These are phyloP conservation scores for Neodontobutis hainanensis DNA, from an alignment of 2,113 vertebrate genomes.

Conservation along the genomic window DNA sequence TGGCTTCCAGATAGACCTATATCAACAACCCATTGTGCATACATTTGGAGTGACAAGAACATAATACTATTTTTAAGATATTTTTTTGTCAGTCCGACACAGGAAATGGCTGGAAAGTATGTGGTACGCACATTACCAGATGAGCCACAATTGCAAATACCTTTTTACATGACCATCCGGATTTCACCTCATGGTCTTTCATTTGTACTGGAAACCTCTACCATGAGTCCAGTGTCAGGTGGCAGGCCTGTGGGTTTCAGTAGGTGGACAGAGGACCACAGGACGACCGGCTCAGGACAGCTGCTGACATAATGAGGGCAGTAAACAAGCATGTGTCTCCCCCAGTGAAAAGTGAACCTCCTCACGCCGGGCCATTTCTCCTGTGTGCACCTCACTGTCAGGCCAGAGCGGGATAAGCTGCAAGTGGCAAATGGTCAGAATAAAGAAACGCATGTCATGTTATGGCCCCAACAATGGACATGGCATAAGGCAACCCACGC, in stretches of 20 bases:
- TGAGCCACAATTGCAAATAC: too few species aligned
- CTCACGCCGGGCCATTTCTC: slow-evolving; percentile 53
- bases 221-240: slow-evolving; percentile 55
- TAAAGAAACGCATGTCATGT: slow-evolving; percentile 13
- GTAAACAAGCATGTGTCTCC: slow-evolving; percentile 81
- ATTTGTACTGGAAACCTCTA: slow-evolving; percentile 27
- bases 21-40: too few species aligned
- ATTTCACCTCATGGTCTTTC: not conserved
- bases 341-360: slow-evolving; percentile 53
- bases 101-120: too few species aligned
- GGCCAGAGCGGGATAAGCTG: slow-evolving; percentile 1
- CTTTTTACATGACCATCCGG: not conserved
- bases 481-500: not conserved
- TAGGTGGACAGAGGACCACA: slow-evolving; percentile 72
- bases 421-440: slow-evolving; percentile 46
- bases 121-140: too few species aligned
- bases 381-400: slow-evolving; percentile 52
- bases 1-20: too few species aligned
- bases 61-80: too few species aligned
- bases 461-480: not conserved
- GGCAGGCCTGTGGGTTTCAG: slow-evolving; percentile 65
- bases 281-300: slow-evolving; percentile 76
- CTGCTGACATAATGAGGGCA: slow-evolving; percentile 82
- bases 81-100: too few species aligned
- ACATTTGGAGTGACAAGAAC: too few species aligned